Evolutionary conservation across 2,113 vertebrate species (phyloP).

Genomic region (Bagarius yarrelli): DNA sequence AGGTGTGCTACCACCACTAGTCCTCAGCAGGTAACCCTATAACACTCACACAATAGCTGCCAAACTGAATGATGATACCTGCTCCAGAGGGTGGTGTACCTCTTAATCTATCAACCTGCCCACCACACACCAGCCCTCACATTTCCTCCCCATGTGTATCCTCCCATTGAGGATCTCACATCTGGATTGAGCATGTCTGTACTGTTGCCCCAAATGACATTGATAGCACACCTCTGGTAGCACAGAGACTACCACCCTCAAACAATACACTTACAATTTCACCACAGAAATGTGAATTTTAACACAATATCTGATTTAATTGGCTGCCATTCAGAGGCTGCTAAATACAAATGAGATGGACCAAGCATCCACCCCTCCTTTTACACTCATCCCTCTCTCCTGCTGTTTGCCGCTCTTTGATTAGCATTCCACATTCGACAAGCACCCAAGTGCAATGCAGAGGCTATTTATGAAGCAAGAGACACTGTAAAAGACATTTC

Average conservation of each 20-base stretch:
- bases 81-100: slow-evolving; percentile 51
- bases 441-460: slow-evolving; percentile 2
- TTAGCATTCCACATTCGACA: slow-evolving; percentile 38
- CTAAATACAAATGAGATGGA: slow-evolving; percentile 38
- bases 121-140: slow-evolving; percentile 35
- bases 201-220: slow-evolving; percentile 30
- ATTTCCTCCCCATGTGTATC: slow-evolving; percentile 41
- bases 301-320: slow-evolving; percentile 10
- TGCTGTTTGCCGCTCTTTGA: slow-evolving; percentile 21
- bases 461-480: slow-evolving; percentile 19
- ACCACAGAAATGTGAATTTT: slow-evolving; percentile 12
- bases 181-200: slow-evolving; percentile 35
- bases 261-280: slow-evolving; percentile 16
- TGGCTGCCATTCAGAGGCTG: slow-evolving; percentile 17
- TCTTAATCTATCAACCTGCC: slow-evolving; percentile 55
- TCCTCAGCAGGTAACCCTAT: slow-evolving; percentile 51
- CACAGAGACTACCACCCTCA: background rate
- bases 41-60: slow-evolving; percentile 50
- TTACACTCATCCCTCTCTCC: slow-evolving; percentile 26
- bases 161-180: slow-evolving; percentile 33
- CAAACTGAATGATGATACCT: slow-evolving; percentile 55
- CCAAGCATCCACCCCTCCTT: slow-evolving; percentile 7
- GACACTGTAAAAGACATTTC: background rate
- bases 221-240: slow-evolving; percentile 10
- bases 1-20: slow-evolving; percentile 45